Evolutionary conservation across 2,113 vertebrate species (phyloP), one percentile per base, ranked within the genome.

Genomic region (Euleptes europaea): DNA sequence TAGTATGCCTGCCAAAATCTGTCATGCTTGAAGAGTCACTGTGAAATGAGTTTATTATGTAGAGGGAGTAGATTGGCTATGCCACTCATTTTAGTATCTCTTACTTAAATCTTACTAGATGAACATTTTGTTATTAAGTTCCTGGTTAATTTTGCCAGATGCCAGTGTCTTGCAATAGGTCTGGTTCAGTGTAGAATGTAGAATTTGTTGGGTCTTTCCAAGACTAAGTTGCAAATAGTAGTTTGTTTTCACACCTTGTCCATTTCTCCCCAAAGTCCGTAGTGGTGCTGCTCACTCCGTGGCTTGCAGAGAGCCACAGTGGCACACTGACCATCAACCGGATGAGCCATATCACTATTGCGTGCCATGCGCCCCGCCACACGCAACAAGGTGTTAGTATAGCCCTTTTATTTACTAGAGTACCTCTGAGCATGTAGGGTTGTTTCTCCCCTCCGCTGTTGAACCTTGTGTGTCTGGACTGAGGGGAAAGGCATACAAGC

Each of bases 41-140:
- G 8, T 21, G 66, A 84, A 69, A 78, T 54, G 26, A 69, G 51
- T 71, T 78, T n/a, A 40, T 10, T 70, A 42, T 63, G 26, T 63
- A 65, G 47, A 54, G 31, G 66, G 69, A 17, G 79, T 14, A 60
- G 44, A 51, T 71, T 11, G 4, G 47, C 33, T 38, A 57, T 82
- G 42, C 23, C 79, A 17, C 51, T 65, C 79, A 57, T 83, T 90
- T 90, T 86, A 54, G 33, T 84, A 83, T 73, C 79, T 89, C 78
- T 76, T 78, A 80, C 80, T 42, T 35, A 81, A 78, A 79, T 8
- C 77, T 70, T 86, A 88, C 28, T 60, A 83, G 79, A 75, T 49
- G 88, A 80, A 14, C 12, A 44, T 82, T 90, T 78, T 79, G 88
- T 84, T 80, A 42, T 65, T 28, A 44, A 91, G 84, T 60, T n/a